These are phyloP conservation scores for Scortum barcoo DNA, from an alignment of 2,113 vertebrate genomes.

Conservation along the genomic window DNA sequence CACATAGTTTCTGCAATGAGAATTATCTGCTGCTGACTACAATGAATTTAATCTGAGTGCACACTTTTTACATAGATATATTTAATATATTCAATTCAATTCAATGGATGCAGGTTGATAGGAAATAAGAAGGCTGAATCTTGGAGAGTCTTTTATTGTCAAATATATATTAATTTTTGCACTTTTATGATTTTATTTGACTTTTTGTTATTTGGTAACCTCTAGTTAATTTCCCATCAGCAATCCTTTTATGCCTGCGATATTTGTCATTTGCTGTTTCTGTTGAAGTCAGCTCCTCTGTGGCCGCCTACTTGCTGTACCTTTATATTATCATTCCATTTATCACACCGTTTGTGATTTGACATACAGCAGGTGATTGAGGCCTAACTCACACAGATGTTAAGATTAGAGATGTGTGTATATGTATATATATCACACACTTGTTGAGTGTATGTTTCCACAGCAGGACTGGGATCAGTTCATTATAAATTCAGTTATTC, in stretches of 20 bases:
- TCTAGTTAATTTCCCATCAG: slow-evolving; percentile 21
- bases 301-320: slow-evolving; percentile 6
- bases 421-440: neutral
- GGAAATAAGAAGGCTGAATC: slow-evolving; percentile 4
- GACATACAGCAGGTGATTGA: slow-evolving; percentile 27
- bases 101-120: slow-evolving; percentile 25
- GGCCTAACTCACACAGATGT: neutral
- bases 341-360: slow-evolving; percentile 22
- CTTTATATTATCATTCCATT: neutral
- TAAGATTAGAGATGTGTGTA: slow-evolving; percentile 2
- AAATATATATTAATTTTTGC: slow-evolving; percentile 28
- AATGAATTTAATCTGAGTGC: slow-evolving; percentile 51
- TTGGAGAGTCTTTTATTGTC: slow-evolving; percentile 27
- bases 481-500: neutral
- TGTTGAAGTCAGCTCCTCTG: slow-evolving; percentile 13
- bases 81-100: slow-evolving; percentile 49
- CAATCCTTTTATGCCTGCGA: slow-evolving; percentile 30
- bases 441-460: slow-evolving; percentile 19
- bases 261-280: slow-evolving; percentile 25
- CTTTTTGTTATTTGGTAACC: slow-evolving; percentile 6
- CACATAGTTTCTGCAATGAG: neutral
- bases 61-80: slow-evolving; percentile 24
- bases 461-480: slow-evolving; percentile 36
- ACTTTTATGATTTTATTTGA: slow-evolving; percentile 26
- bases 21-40: slow-evolving; percentile 46